These are phyloP conservation scores for Eupithecia exiguata DNA, from an alignment of 2,888 invertebrate genomes.

Conservation along the genomic window DNA sequence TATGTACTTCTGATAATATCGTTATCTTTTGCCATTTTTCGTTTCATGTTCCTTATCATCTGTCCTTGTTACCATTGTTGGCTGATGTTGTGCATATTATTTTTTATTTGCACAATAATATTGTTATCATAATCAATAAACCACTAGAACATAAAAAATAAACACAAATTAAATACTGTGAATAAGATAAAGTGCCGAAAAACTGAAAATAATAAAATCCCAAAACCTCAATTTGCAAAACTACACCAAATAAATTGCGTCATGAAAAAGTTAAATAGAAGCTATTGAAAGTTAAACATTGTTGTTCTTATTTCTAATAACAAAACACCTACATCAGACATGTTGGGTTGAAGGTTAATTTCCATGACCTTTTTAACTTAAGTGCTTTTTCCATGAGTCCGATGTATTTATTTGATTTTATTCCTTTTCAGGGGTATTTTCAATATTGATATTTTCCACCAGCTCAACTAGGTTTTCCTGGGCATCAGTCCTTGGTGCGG, in stretches of 20 bases:
- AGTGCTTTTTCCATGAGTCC: conserved; percentile 13
- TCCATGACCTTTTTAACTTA: conserved; percentile 12
- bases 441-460: conserved; percentile 49
- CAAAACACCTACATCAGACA: conserved; percentile 32
- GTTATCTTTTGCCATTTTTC: conserved; percentile 10
- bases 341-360: conserved; percentile 15
- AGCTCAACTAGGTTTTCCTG: conserved; percentile 46
- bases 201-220: background rate
- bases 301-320: background rate
- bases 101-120: conserved; percentile 15
- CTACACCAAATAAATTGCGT: background rate
- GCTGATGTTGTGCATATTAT: conserved; percentile 20
- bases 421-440: conserved; percentile 31
- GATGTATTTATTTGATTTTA: conserved; percentile 23
- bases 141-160: conserved; percentile 36
- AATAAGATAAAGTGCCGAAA: conserved; percentile 8
- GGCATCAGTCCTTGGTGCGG: conserved; percentile 13
- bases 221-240: background rate
- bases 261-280: background rate
- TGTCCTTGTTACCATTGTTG: conserved; percentile 22
- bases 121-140: conserved; percentile 19
- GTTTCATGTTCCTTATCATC: conserved; percentile 18
- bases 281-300: background rate
- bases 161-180: conserved; percentile 27
- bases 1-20: background rate